phyloP scores from a whole-genome alignment of 2,888 invertebrate species.

The Torymus auratus region DNA sequence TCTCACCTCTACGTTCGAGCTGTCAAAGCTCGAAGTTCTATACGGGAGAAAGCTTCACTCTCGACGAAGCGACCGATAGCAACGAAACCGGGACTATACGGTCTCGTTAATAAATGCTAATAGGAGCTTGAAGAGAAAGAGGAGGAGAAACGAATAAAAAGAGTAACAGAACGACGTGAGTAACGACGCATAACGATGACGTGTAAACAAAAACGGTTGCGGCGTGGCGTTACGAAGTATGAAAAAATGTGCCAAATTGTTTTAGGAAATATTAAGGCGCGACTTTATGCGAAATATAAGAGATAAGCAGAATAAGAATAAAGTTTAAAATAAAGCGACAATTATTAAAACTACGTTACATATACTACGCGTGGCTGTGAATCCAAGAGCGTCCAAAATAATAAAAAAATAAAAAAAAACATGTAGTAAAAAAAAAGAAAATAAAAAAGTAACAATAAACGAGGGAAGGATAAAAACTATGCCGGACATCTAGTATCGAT shows the following conservation, averaged over 20 bases:
- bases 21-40: no score
- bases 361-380: conserved; percentile 60
- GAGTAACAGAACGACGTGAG: background rate
- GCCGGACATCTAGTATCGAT: conserved; percentile 8
- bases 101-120: background rate
- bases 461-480: background rate
- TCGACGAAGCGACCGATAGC: conserved; percentile 24
- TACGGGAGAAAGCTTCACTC: no score
- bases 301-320: conserved; percentile 17
- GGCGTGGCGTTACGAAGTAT: conserved; percentile 35
- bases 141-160: background rate
- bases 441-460: conserved; percentile 19
- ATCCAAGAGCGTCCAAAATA: conserved; percentile 58
- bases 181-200: background rate
- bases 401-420: conserved; percentile 2
- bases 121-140: background rate
- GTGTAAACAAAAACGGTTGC: background rate
- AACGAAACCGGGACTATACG: conserved; percentile 38
- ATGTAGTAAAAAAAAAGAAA: conserved; percentile 10
- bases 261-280: conserved; percentile 49
- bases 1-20: no score
- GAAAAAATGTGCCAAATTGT: conserved; percentile 54
- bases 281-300: conserved; percentile 31
- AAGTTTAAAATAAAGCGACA: conserved; percentile 32
- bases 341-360: conserved; percentile 46